phyloP scores from a whole-genome alignment of 1,140 invertebrate genomes.

The Eriosoma lanigerum region DNA sequence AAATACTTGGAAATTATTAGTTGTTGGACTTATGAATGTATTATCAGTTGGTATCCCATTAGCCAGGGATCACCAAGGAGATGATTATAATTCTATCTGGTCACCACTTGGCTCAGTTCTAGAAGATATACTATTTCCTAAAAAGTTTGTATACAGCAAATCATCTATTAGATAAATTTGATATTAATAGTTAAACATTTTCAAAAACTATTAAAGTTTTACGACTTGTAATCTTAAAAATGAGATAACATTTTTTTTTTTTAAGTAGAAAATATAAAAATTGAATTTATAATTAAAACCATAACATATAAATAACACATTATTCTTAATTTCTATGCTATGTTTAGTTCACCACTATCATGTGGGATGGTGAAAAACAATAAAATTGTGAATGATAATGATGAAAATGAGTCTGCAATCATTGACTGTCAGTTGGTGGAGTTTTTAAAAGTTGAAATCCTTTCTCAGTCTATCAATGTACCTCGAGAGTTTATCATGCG shows the following conservation, averaged over 20 bases:
- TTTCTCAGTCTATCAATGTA: constrained; percentile 76
- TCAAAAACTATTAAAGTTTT: too few species aligned
- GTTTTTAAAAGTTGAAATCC: constrained; percentile 79
- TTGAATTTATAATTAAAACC: too few species aligned
- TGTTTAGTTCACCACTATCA: background rate
- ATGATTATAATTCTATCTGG: constrained; percentile 78
- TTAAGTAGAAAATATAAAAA: too few species aligned
- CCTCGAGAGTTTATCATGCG: constrained; percentile 84
- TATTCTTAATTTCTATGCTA: too few species aligned
- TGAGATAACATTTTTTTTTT: too few species aligned
- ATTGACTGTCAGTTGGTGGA: constrained; percentile 87
- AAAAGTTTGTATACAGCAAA: constrained; percentile 61
- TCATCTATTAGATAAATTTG: too few species aligned
- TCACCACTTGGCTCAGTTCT: constrained; percentile 79
- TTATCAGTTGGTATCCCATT: constrained; percentile 83
- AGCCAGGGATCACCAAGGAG: constrained; percentile 72
- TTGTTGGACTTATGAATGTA: constrained; percentile 77
- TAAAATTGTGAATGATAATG: constrained; percentile 76
- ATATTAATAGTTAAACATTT: too few species aligned
- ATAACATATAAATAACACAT: too few species aligned
- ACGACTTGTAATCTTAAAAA: too few species aligned
- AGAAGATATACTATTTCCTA: constrained; percentile 89
- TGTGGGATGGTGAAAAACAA: constrained; percentile 56
- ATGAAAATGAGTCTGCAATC: constrained; percentile 76
- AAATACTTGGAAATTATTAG: constrained; percentile 86